Percentiles rank a stretch among this genome's conserved stretches.
Conservation (phyloP, 2,113 vertebrate genomes). For the Okapia johnstoni region DNA sequence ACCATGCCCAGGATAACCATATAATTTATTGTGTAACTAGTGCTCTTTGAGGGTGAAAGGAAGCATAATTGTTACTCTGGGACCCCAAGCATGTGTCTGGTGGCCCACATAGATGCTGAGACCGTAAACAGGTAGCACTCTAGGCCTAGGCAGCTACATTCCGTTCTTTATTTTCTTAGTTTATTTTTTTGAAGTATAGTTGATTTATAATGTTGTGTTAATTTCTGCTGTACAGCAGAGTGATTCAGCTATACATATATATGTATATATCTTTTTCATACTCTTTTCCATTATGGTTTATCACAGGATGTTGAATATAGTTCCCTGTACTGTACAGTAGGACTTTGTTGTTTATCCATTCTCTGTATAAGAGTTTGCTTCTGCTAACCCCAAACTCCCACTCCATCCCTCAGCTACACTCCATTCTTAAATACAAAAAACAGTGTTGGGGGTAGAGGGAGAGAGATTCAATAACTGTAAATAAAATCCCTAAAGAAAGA, state of each 20-base stretch:
- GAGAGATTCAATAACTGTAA: neutral
- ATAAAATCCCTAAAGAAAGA: neutral
- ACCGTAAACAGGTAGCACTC: neutral
- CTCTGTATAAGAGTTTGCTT: neutral
- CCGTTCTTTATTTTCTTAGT: neutral
- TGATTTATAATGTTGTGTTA: neutral
- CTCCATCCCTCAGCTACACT: neutral
- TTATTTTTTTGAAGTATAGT: neutral
- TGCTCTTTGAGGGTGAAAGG: neutral
- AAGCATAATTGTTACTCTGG: neutral
- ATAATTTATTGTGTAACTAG: neutral
- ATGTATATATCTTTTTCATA: neutral
- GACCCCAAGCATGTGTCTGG: too few species aligned
- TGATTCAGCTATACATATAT: neutral
- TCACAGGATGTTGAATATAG: neutral
- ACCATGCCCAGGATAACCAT: neutral
- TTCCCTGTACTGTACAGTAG: neutral
- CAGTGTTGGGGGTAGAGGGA: neutral
- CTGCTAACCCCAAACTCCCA: neutral
- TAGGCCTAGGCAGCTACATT: neutral
- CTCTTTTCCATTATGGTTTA: neutral
- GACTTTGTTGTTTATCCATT: neutral
- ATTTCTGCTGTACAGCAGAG: neutral
- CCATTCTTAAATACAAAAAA: neutral
- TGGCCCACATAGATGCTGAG: neutral